Percentiles rank a stretch among this genome's conserved stretches.
phyloP scores from a whole-genome alignment of 2,888 invertebrate genomes.

The Epirrita christyi region DNA sequence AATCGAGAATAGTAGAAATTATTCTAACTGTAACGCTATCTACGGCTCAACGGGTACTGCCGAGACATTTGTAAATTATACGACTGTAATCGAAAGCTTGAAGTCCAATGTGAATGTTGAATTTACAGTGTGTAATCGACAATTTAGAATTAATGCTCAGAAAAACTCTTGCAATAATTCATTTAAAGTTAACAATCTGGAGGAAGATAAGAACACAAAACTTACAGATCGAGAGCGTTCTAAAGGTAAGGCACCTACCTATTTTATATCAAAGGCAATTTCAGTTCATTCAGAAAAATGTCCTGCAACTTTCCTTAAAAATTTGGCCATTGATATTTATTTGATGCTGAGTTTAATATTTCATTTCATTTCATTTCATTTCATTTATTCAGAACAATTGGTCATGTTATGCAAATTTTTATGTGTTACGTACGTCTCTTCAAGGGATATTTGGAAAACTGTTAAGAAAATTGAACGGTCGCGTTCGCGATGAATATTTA shows the following conservation, averaged over 20 bases:
- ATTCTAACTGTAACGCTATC: slow-evolving; percentile 52
- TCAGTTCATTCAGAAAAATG: too few species aligned
- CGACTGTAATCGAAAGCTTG: slow-evolving; percentile 39
- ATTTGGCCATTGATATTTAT: too few species aligned
- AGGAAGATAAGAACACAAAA: slow-evolving; percentile 46
- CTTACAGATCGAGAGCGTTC: slow-evolving; percentile 45
- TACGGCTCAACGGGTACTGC: slow-evolving; percentile 49
- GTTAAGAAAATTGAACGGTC: slow-evolving; percentile 20
- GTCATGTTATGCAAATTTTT: too few species aligned
- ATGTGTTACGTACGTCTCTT: too few species aligned
- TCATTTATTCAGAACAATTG: too few species aligned
- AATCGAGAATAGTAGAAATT: slow-evolving; percentile 50
- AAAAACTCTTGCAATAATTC: slow-evolving; percentile 49
- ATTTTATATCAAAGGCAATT: too few species aligned
- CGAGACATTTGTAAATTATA: slow-evolving; percentile 50
- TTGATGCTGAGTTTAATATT: too few species aligned
- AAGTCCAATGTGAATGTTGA: slow-evolving; percentile 48
- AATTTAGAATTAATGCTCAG: slow-evolving; percentile 65
- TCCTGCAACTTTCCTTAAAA: too few species aligned
- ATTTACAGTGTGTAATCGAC: slow-evolving; percentile 66
- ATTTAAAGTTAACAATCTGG: slow-evolving; percentile 56
- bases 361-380: too few species aligned
- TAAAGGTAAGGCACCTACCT: slow-evolving; percentile 35
- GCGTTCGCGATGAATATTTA: slow-evolving; percentile 28
- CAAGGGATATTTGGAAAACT: too few species aligned